phyloP scores from a whole-genome alignment of 2,888 invertebrate genomes.

The Eupithecia exiguata region DNA sequence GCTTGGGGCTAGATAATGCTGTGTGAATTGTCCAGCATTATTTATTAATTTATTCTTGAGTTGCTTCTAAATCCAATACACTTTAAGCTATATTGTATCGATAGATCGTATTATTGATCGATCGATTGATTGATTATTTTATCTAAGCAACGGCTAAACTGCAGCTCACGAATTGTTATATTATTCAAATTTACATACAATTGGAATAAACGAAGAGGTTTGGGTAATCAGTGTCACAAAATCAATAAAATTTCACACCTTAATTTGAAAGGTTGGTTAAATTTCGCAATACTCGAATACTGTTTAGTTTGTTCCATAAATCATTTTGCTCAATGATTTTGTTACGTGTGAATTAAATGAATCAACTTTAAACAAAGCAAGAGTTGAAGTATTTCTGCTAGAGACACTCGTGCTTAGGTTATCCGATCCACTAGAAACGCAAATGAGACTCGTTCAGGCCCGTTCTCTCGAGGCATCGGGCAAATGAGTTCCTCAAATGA shows the following conservation, averaged over 20 bases:
- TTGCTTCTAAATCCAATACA: no score
- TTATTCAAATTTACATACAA: no score
- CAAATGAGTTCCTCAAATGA: slow-evolving; percentile 80
- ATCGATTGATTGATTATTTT: no score
- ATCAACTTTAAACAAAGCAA: slow-evolving; percentile 3
- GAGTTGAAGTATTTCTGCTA: slow-evolving; percentile 2
- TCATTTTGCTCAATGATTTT: neutral
- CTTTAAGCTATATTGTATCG: no score
- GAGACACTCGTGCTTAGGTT: slow-evolving; percentile 39
- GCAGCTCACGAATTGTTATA: no score
- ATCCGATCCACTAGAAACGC: slow-evolving; percentile 64
- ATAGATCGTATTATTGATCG: no score
- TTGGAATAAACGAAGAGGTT: neutral
- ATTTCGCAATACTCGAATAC: neutral
- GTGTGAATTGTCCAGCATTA: no score
- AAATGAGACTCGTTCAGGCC: slow-evolving; percentile 74
- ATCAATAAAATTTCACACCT: neutral
- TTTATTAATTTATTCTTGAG: no score
- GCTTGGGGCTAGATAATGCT: no score
- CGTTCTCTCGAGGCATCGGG: slow-evolving; percentile 67
- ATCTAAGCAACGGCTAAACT: no score
- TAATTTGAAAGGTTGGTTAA: neutral
- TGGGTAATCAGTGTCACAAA: neutral
- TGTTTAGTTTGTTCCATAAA: neutral
- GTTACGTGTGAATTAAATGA: neutral